Evolutionary conservation across 2,888 invertebrate species (phyloP), one percentile per base, ranked within the genome.

Genomic region (Drosophila imparisetae): DNA sequence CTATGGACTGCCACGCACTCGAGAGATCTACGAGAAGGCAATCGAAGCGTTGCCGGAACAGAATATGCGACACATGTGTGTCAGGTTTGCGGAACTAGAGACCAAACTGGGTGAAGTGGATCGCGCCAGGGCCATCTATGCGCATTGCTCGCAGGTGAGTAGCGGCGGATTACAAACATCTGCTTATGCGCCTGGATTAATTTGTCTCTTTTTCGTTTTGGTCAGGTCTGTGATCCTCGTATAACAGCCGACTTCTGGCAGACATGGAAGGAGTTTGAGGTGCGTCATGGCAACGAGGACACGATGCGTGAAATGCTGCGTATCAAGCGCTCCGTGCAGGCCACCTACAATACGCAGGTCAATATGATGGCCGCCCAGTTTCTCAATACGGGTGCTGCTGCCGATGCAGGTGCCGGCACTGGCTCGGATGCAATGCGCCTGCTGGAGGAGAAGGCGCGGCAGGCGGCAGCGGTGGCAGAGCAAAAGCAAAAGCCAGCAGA

Each of bases 351-450:
- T 92, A 99, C 99, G 1, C 98, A 99, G 94, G 95, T 95, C n/a
- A 99, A 99, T 92, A 99, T 98, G 97, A 99, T 99, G 98, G 98
- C 98, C 18, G 98, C 98, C 1, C 99, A 99, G 93, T 98, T 99
- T 96, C 94, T 98, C 84, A 97, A 96, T 86, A 96, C 96, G 27
- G 94, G 66, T 7, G 94, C 95, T 42, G 95, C 96, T 24, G 95
- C 96, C 32, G 93, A 96, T 55, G 96, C 96, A 1, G 96, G 96
- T 91, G 96, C 96, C 36, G 95, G 95, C 83, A 95, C 96, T 86
- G 75, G 65, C 82, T 95, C 70, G 0, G 98, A 98, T 93, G 97
- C 97, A 11, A 98, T 98, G 98, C 95, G 97, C 83, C 94, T 97
- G 94, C 93, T 98, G 61, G 98, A 98, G 92, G 97, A 96, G 3